These are phyloP conservation scores for Bryconaethiops microstoma DNA, from an alignment of 2,797 vertebrate species.

Conservation along the genomic window DNA sequence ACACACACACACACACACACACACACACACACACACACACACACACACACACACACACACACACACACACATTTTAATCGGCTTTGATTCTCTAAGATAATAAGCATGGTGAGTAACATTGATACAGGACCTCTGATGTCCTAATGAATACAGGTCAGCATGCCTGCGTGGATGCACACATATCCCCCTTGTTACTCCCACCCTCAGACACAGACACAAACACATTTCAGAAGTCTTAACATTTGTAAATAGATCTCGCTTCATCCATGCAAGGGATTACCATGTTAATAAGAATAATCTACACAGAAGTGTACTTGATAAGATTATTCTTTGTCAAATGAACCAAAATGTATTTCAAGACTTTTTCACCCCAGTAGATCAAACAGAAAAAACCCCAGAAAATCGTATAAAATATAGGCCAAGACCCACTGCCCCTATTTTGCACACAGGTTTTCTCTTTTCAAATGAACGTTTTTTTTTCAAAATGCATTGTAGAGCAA, in stretches of 20 bases:
- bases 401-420: background rate
- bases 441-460: background rate
- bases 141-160: conserved; percentile 22
- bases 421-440: background rate
- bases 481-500: too few relatives aligned
- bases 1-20: too few relatives aligned
- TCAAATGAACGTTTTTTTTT: background rate
- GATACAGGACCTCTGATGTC: conserved; percentile 12
- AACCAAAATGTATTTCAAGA: background rate
- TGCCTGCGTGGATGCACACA: conserved; percentile 5
- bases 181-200: background rate
- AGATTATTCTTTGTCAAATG: background rate
- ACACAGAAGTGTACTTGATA: background rate
- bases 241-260: background rate
- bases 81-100: conserved; percentile 39
- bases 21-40: too few relatives aligned
- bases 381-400: background rate
- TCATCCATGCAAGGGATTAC: background rate
- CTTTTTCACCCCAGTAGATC: background rate
- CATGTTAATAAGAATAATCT: background rate
- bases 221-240: background rate
- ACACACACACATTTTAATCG: conserved; percentile 32
- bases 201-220: conserved; percentile 1
- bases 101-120: conserved; percentile 12
- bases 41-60: too few relatives aligned